These are phyloP conservation scores for Struthio camelus DNA, from an alignment of 2,113 vertebrate species.

Conservation along the genomic window DNA sequence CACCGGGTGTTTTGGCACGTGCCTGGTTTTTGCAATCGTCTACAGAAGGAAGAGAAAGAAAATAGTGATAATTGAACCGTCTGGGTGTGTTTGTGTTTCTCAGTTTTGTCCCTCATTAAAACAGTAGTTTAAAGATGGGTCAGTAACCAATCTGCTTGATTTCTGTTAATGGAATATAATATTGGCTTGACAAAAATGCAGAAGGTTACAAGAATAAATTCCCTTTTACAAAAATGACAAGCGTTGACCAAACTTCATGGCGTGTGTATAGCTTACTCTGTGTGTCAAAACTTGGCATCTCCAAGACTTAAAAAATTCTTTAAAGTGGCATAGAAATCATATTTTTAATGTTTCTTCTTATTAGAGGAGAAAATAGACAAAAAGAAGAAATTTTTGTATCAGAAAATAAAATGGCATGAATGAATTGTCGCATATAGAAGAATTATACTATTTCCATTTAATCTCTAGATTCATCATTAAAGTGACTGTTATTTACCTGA, in stretches of 20 bases:
- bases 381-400: background rate
- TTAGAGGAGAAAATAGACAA: background rate
- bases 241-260: background rate
- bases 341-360: background rate
- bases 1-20: background rate
- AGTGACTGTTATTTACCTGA: background rate
- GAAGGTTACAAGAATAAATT: background rate
- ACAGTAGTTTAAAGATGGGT: background rate
- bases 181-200: background rate
- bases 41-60: background rate
- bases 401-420: background rate
- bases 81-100: background rate
- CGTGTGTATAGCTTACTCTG: background rate
- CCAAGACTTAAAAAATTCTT: background rate
- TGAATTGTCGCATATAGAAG: background rate
- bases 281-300: background rate
- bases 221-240: background rate
- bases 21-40: background rate
- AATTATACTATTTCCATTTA: background rate
- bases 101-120: background rate
- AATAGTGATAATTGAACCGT: background rate
- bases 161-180: background rate
- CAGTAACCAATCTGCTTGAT: background rate
- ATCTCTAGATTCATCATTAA: background rate
- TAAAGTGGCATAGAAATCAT: background rate